Evolutionary conservation across 2,888 invertebrate species (phyloP), one percentile per base, ranked within the genome.

Genomic region (Mythimna ferrago): DNA sequence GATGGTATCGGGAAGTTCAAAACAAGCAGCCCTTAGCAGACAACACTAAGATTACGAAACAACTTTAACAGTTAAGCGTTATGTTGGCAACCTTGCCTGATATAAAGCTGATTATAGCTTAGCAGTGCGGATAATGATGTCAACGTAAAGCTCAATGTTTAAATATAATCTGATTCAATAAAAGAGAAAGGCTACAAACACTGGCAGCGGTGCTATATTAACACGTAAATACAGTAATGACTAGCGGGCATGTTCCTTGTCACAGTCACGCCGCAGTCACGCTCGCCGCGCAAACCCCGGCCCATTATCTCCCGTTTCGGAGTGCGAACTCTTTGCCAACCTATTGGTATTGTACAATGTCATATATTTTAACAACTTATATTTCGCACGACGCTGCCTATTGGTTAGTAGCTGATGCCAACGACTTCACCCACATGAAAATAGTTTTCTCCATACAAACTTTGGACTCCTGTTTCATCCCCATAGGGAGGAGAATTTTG

Each of bases 241-340:
- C 84, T 87, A 70, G 80, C 82, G 86, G 85, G 86, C 86, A 81
- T 81, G 83, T 87, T 86, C 84, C 89, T 89, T 88, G 90, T 89
- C 90, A 86, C 88, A 83, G 87, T 88, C 87, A 85, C 83, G 87
- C 81, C 85, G 88, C 89, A 87, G 90, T 92, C 91, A 91, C 90
- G 93, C 86, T 88, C 82, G 74, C 79, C 86, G 89, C 89, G 84
- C 89, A 85, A 89, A 88, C 88, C 86, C 82, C 87, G 85, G 80
- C 80, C 89, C 84, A 93, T 94, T 94, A 93, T 93, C 89, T 93
- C 91, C 94, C 93, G 94, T 92, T 94, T 88, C 83, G 81, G 86
- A 90, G 90, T 87, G 87, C 86, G 84, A 87, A 88, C 87, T 87
- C 86, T 84, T 79, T 83, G 86, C 81, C 69, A 83, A 71, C 86